Conservation (phyloP, 2,888 invertebrate species). For the Sminthurides aquaticus region DNA sequence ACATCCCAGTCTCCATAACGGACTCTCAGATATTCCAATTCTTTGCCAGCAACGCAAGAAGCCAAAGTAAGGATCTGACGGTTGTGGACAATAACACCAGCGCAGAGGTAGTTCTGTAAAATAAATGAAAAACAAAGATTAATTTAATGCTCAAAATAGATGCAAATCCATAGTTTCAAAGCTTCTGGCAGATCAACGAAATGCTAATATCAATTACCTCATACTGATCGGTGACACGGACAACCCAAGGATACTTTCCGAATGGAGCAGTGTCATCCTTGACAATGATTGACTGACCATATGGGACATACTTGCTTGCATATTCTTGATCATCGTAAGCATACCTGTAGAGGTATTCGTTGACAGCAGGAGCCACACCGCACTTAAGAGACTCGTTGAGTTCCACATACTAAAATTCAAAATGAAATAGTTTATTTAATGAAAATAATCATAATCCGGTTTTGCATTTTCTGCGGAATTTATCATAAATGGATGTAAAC, state of each 20-base stretch:
- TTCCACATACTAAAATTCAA: conserved; percentile 30
- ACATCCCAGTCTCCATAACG: conserved; percentile 40
- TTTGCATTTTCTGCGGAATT: conserved; percentile 9
- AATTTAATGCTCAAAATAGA: no score
- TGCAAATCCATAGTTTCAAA: no score
- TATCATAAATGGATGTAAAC: conserved; percentile 10
- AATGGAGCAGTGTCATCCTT: conserved; percentile 31
- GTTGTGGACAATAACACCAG: conserved; percentile 32
- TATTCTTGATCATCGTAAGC: conserved; percentile 13
- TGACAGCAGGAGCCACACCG: conserved; percentile 35
- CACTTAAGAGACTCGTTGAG: conserved; percentile 32
- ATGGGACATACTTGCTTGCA: conserved; percentile 6
- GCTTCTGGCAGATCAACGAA: no score
- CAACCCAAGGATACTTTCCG: conserved; percentile 32
- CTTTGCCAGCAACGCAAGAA: conserved; percentile 31
- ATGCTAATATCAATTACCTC: no score
- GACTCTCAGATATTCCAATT: conserved; percentile 31
- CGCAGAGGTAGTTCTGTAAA: conserved; percentile 37
- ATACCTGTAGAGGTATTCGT: conserved; percentile 31
- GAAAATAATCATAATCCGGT: not conserved
- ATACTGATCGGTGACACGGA: conserved; percentile 38
- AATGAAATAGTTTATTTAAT: not conserved
- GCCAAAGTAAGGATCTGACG: conserved; percentile 30
- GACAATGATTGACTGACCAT: not conserved
- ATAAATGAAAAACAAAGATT: conserved; percentile 12